A percentile compares a stretch with the other conserved stretches of the same genome.
Evolutionary conservation across 2,797 vertebrate genomes (phyloP).

Genomic region (Myotis myotis): DNA sequence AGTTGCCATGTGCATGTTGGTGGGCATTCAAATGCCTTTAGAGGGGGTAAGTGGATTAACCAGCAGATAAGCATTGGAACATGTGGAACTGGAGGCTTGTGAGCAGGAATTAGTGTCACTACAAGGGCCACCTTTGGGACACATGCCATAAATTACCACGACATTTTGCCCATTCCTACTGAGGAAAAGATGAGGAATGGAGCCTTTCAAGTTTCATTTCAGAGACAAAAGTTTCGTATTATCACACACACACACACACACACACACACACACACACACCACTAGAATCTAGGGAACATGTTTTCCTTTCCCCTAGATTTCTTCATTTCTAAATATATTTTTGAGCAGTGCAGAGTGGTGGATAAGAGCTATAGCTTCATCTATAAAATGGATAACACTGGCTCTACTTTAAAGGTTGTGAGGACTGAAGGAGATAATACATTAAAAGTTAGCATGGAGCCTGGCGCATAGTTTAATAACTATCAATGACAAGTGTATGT

Average conservation of each 20-base stretch:
- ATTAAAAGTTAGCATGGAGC: background rate
- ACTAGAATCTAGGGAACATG: background rate
- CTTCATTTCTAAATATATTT: slow-evolving; percentile 24
- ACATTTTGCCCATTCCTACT: background rate
- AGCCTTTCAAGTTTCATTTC: background rate
- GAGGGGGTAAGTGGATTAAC: background rate
- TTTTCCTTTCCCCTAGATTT: background rate
- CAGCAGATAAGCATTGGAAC: background rate
- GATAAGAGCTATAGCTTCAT: background rate
- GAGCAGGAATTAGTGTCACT: background rate
- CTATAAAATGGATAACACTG: background rate
- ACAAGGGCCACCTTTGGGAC: background rate
- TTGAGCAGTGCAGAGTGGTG: background rate
- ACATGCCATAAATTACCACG: background rate
- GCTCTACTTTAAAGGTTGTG: background rate
- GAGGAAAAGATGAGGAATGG: background rate
- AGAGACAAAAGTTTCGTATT: background rate
- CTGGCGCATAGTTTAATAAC: background rate
- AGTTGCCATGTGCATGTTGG: background rate
- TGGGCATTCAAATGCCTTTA: background rate
- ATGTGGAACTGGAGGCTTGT: background rate
- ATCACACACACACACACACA: background rate
- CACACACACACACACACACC: no score
- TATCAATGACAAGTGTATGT: background rate
- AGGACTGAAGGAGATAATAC: background rate